Evolutionary conservation across 2,888 invertebrate genomes (phyloP).

Genomic region (Leucoma salicis): DNA sequence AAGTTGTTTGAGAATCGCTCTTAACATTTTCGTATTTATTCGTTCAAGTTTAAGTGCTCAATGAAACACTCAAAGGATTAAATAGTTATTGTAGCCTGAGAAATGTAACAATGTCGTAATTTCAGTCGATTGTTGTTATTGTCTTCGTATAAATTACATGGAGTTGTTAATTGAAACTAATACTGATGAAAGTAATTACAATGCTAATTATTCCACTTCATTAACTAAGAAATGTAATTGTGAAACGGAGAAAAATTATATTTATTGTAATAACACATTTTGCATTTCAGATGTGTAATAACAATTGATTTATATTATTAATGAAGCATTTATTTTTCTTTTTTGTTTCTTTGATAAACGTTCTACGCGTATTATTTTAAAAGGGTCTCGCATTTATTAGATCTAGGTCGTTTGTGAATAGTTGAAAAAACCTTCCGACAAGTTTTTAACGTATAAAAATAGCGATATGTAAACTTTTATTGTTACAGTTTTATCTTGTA

Average conservation of each 20-base stretch:
- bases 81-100: background rate
- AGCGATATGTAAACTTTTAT: background rate
- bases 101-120: background rate
- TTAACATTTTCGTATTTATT: background rate
- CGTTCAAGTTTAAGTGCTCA: background rate
- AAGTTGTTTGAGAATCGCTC: background rate
- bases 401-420: constrained; percentile 9
- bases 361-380: too few species aligned
- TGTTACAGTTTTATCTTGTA: constrained; percentile 1
- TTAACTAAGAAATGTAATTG: too few species aligned
- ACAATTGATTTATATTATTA: too few species aligned
- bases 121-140: background rate
- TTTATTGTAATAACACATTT: too few species aligned
- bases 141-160: background rate
- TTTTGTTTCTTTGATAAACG: too few species aligned
- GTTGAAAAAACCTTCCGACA: constrained; percentile 26
- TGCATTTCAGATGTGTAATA: too few species aligned
- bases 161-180: too few species aligned
- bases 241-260: too few species aligned
- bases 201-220: too few species aligned
- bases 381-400: too few species aligned
- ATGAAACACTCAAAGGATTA: background rate
- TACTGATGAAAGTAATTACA: too few species aligned
- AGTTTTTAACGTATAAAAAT: background rate
- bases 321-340: too few species aligned